phyloP scores from a whole-genome alignment of 1,140 invertebrate genomes.

The Heliconius hewitsoni region DNA sequence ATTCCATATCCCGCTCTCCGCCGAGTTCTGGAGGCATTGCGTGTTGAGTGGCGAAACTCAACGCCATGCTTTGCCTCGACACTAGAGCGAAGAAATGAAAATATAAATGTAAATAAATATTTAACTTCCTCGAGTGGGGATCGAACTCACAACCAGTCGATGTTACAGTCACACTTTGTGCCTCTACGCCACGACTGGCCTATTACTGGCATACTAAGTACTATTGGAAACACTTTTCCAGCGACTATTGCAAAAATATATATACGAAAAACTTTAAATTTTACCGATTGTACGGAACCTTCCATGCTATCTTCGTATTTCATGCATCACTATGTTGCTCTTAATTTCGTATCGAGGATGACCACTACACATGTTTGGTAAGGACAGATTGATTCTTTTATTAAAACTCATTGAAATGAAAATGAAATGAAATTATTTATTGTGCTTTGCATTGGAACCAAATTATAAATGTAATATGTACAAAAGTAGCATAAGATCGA shows the following conservation, averaged over 20 bases:
- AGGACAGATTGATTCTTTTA: conserved; percentile 9
- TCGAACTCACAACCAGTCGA: no score
- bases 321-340: conserved; percentile 4
- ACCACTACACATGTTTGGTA: conserved; percentile 10
- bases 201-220: not conserved
- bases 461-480: no score
- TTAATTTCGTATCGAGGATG: conserved; percentile 9
- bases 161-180: no score
- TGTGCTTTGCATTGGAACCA: not conserved
- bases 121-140: no score
- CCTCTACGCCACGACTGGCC: no score
- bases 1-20: no score
- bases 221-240: not conserved
- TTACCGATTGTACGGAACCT: not conserved
- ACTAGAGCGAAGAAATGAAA: no score
- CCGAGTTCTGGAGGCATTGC: no score
- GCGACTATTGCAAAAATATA: not conserved
- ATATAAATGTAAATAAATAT: no score
- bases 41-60: no score
- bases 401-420: conserved; percentile 8
- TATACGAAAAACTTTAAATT: not conserved
- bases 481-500: no score
- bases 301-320: conserved; percentile 4
- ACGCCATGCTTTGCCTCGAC: no score
- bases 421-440: not conserved